Percentiles rank a stretch among this genome's conserved stretches.
These are phyloP conservation scores for Patella caerulea DNA, from an alignment of 2,888 invertebrate genomes.

Conservation along the genomic window DNA sequence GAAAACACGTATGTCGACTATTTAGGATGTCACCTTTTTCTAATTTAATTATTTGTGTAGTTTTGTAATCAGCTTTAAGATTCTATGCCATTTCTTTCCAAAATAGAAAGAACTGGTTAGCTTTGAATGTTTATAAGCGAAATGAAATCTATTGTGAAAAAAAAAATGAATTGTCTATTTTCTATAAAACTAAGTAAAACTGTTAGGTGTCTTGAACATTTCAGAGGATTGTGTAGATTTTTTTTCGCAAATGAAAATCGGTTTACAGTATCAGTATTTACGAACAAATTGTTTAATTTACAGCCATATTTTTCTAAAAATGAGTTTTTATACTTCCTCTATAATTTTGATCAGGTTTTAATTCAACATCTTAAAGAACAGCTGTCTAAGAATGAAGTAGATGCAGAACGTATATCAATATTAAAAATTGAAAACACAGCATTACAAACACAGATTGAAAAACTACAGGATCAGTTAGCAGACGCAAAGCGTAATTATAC, in stretches of 20 bases:
- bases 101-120: no score
- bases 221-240: no score
- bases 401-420: constrained; percentile 59
- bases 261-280: background rate
- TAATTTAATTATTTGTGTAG: no score
- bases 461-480: constrained; percentile 58
- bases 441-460: constrained; percentile 58
- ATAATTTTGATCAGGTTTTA: constrained; percentile 56
- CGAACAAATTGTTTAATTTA: background rate
- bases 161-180: no score
- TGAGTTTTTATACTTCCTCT: background rate
- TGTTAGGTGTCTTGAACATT: no score
- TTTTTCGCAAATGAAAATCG: background rate
- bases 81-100: no score
- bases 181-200: no score
- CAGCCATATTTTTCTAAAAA: background rate
- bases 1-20: no score
- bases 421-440: constrained; percentile 59
- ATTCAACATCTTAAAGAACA: constrained; percentile 65
- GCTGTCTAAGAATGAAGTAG: constrained; percentile 51
- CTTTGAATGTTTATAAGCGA: no score
- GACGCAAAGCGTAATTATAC: constrained; percentile 66
- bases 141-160: no score
- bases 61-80: no score
- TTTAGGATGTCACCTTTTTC: no score